phyloP scores from a whole-genome alignment of 2,797 vertebrate genomes.

The Toxotes lorentzi region DNA sequence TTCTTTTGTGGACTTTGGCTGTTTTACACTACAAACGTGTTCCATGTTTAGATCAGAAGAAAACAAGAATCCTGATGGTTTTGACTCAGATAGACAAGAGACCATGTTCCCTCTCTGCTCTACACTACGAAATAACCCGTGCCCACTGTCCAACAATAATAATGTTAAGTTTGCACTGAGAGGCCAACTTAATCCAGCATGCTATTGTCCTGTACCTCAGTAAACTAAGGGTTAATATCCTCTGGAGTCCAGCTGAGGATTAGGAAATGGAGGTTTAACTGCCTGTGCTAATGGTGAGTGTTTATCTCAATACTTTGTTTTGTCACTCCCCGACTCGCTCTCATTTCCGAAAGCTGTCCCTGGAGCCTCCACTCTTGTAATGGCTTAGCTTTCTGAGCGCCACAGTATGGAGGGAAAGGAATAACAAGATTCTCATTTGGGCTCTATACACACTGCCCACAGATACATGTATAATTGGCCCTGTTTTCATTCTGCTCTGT shows the following conservation, averaged over 20 bases:
- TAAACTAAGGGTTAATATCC: conserved; percentile 84
- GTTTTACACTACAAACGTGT: neutral
- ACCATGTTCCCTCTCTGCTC: neutral
- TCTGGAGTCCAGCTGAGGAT: conserved; percentile 87
- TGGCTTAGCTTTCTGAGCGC: conserved; percentile 84
- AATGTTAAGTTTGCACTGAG: conserved; percentile 10
- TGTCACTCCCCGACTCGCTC: conserved; percentile 88
- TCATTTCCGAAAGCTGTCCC: conserved; percentile 90
- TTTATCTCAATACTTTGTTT: conserved; percentile 91
- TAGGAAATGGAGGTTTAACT: conserved; percentile 90
- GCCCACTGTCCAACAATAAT: neutral
- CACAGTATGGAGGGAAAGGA: conserved; percentile 80
- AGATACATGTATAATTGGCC: conserved; percentile 83
- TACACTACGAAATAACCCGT: neutral
- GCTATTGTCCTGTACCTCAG: conserved; percentile 76
- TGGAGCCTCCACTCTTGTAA: conserved; percentile 86
- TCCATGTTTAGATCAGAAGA: conserved; percentile 1
- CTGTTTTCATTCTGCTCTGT: conserved; percentile 75
- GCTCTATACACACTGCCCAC: conserved; percentile 83
- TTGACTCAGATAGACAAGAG: neutral
- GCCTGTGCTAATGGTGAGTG: conserved; percentile 88
- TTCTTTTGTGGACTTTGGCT: neutral
- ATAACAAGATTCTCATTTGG: conserved; percentile 88
- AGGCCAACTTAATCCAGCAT: conserved; percentile 48
- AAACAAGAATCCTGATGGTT: neutral